phyloP scores from a whole-genome alignment of 2,113 vertebrate genomes.

The Illadopsis cleaveri region DNA sequence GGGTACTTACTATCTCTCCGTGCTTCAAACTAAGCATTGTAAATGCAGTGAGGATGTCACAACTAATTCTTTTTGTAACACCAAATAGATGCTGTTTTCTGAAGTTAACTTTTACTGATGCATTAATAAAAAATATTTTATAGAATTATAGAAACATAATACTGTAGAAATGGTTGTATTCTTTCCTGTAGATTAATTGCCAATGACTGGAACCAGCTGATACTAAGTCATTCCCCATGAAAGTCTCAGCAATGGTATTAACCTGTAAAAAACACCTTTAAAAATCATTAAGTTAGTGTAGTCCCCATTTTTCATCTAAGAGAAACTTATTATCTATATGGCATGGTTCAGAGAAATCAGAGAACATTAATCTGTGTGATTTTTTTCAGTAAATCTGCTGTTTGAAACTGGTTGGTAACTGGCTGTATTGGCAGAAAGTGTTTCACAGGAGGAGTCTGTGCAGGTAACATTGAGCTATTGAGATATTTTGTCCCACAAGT shows the following conservation, averaged over 20 bases:
- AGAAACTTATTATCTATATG: neutral
- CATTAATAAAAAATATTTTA: neutral
- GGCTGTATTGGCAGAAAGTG: neutral
- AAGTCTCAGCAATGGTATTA: neutral
- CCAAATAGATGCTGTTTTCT: neutral
- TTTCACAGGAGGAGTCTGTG: neutral
- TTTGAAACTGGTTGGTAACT: neutral
- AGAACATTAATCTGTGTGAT: neutral
- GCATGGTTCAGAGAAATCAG: neutral
- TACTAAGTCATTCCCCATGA: neutral
- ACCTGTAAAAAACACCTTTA: neutral
- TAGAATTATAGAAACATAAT: neutral
- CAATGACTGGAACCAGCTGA: neutral
- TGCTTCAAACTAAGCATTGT: neutral
- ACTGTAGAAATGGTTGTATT: neutral
- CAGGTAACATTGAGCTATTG: accelerated
- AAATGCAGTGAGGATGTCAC: neutral
- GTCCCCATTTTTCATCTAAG: neutral
- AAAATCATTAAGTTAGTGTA: neutral
- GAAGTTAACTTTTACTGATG: neutral
- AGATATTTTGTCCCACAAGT: neutral
- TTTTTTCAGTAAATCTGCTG: neutral
- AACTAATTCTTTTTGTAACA: neutral
- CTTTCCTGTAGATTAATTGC: neutral
- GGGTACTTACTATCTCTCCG: accelerated